Base-by-base conservation (phyloP, 2,113 vertebrate species). In the Barbus barbus region DNA sequence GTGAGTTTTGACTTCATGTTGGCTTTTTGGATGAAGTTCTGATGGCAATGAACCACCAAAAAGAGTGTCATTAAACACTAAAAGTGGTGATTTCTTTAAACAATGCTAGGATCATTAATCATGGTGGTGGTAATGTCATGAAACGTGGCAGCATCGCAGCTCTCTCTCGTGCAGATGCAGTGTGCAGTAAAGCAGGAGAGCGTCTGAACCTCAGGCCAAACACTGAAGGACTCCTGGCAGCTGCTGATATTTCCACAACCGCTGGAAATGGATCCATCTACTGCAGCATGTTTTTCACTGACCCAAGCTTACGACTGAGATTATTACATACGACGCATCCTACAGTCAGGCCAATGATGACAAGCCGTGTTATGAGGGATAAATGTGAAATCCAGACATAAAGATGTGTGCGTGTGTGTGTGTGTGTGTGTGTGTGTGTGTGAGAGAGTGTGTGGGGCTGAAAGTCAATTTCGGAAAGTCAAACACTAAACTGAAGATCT, bases 311-410 rank as follows among this genome's bases (percentile, higher is more conserved):
- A 69, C 18, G 8, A 22, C 31, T 36, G 4, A 22, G 65, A 38
- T 22, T 38, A 38, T 69, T 69, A 69, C 65, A 38, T 33, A 69
- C 65, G 1, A 22, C 18, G 4, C 31, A 69, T 69, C 65, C 65
- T 69, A n/a, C 65, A 69, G 65, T 7, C 31, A 69, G 65, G 31
- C 33, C 65, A 22, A 38, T 38, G 18, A 38, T 38, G 65, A 69
- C 65, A 38, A 12, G 9, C 9, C 1, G 3, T 69, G 31, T 93
- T 92, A 85, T 92, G 89, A 91, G 91, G 92, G 93, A 85, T 89
- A 92, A 89, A 91, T 93, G 94, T 75, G 14, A 75, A 75, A 75
- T 75, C 46, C 73, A 53, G 72, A 46, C 18, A 36, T 9, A 18
- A 18, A 51, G 24, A 26, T 14, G 0, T 26, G 0, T 61, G n/a